Base-by-base conservation (phyloP, 2,797 vertebrate species). In the Falco peregrinus region DNA sequence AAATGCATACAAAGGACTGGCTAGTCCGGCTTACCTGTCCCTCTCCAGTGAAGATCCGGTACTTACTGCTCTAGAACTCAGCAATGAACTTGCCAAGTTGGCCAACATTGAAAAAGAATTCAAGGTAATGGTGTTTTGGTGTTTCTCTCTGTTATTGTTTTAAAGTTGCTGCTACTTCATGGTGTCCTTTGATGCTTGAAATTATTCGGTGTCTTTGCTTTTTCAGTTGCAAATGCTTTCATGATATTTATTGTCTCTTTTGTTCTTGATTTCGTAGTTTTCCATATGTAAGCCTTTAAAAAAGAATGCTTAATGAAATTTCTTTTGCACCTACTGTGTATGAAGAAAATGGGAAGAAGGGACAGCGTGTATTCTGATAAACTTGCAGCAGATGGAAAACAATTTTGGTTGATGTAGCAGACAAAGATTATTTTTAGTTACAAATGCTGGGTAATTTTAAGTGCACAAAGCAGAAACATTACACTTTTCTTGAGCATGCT, bases 61-160 rank as follows among this genome's bases (percentile, higher is more conserved):
- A 59, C 98, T 99, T 89, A 99, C 98, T 9, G 99, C 99, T 33
- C 96, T 99, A 82, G 99, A 99, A 91, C 98, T 99, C 95, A 99
- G 99, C 98, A 98, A 99, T 70, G 98, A 99, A 92, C 98, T 99
- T 59, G 98, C 98, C 95, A 99, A 99, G 92, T 90, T 99, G 94
- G 99, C 99, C 93, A 99, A 99, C 97, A 99, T 99, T 88, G 99
- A 99, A 95, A 99, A 99, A 97, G 99, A 99, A 97, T 99, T 99
- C 96, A 99, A 99, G 98, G 99, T 99, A 98, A 96, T 95, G 14
- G 16, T 54, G 5, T 13, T 41, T 39, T 81, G 39, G 8, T 61
- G 35, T 64, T 88, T 82, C 35, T 43, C 50, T 35, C 31, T 37
- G 47, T 51, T 67, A 11, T 9, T 84, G 39, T 67, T 80, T 74